phyloP scores from a whole-genome alignment of 1,140 invertebrate genomes.

The Drosophila nasuta region DNA sequence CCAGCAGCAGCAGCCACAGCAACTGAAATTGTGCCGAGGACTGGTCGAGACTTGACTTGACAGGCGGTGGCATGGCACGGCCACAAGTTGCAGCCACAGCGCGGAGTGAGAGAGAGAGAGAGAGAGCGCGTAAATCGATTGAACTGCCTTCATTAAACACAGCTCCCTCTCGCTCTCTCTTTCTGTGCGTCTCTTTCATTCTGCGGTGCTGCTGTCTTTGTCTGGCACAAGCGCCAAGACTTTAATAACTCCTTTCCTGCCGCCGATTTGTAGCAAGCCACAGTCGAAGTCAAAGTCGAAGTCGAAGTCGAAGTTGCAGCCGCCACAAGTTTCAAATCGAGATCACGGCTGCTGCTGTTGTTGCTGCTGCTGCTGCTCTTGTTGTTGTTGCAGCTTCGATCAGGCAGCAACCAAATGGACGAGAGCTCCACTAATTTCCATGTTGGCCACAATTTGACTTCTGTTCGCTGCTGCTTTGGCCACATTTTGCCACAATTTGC shows the following conservation, averaged over 20 bases:
- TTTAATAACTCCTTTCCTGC: slow-evolving; percentile 81
- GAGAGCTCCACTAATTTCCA: slow-evolving; percentile 74
- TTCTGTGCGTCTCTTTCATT: slow-evolving; percentile 17
- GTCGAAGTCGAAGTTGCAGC: slow-evolving; percentile 23
- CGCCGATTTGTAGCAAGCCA: slow-evolving; percentile 62
- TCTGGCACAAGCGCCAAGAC: slow-evolving; percentile 45
- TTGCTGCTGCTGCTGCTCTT: slow-evolving; percentile 13
- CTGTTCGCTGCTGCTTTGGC: slow-evolving; percentile 57
- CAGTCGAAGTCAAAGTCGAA: slow-evolving; percentile 12
- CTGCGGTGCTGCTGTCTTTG: slow-evolving; percentile 23
- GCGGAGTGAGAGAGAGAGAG: slow-evolving; percentile 1
- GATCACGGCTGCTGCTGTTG: slow-evolving; percentile 50
- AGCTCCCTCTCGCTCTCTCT: slow-evolving; percentile 23
- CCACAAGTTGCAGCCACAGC: slow-evolving; percentile 61
- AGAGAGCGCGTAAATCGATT: slow-evolving; percentile 74
- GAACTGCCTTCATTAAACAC: slow-evolving; percentile 81
- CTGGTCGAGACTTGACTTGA: slow-evolving; percentile 50
- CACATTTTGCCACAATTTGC: slow-evolving; percentile 67
- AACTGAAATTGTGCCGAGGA: slow-evolving; percentile 67
- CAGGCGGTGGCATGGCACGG: slow-evolving; percentile 52
- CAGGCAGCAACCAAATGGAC: slow-evolving; percentile 43
- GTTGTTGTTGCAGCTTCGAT: slow-evolving; percentile 51
- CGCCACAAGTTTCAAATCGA: slow-evolving; percentile 48
- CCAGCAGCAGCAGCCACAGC: slow-evolving; percentile 36
- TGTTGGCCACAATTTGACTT: slow-evolving; percentile 82